Base-by-base conservation (phyloP, 1,140 invertebrate genomes). In the Zaprionus tsacasi region DNA sequence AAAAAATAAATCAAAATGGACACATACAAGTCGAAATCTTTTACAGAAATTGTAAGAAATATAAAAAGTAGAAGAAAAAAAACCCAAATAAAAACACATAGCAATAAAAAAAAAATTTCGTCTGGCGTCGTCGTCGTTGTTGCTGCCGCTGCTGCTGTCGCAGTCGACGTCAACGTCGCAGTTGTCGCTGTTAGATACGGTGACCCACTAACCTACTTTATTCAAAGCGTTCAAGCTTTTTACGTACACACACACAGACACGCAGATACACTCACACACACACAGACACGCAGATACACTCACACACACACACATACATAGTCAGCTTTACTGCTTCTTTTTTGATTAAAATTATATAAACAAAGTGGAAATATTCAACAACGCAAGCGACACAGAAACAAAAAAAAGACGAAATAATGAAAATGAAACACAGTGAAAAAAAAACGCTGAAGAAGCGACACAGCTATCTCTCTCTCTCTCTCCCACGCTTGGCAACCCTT, bases 151-250 rank as follows among this genome's bases (percentile, higher is more conserved):
- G 74, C 48, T 78, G 90, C 81, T 88, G 81, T 5, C 17, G 45
- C 3, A 68, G 70, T 65, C 48, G 61, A 48, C 77, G 64, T 65
- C 52, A 66, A 43, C 59, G 65, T 64, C 72, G 60, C 43, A 50
- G 45, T 50, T 61, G 74, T 58, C 81, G 90, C 81, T 91, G 82
- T 92, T 92, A 92, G 91, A 92, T 92, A 91, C 87, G 91, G 82
- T 91, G 91, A 92, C 91, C 91, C 79, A 92, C 91, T 92, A 85
- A 92, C 91, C 91, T 90, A 92, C 80, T 92, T 92, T 92, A 70
- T 79, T 78, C 60, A 88, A 88, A 88, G 82, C 76, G 86, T 67
- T 90, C 50, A 82, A 87, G 87, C 86, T 87, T 86, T 90, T 82
- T 78, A 81, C 71, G 58, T 76, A 76, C 21, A 55, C 25, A 65